These are phyloP conservation scores for Trachops cirrhosus DNA, from an alignment of 2,797 vertebrate species.

Conservation along the genomic window DNA sequence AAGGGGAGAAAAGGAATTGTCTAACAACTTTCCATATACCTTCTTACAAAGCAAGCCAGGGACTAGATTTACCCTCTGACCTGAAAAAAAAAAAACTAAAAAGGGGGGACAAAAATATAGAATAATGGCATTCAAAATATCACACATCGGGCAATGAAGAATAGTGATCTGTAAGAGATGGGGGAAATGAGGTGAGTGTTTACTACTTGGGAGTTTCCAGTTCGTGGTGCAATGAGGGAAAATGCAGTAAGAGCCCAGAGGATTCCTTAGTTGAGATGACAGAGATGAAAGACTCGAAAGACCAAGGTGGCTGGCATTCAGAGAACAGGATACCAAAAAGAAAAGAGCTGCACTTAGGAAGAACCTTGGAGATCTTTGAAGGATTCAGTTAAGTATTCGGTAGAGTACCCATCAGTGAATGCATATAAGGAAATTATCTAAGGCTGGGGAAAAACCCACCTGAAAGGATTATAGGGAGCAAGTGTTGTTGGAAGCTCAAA, in stretches of 20 bases:
- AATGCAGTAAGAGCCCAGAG: background rate
- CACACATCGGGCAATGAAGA: background rate
- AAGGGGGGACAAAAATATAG: background rate
- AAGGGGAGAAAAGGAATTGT: background rate
- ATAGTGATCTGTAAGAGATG: background rate
- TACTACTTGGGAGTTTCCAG: background rate
- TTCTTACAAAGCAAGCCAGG: background rate
- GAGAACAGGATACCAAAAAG: background rate
- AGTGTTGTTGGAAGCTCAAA: background rate
- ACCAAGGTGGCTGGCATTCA: background rate
- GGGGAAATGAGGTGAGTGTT: background rate
- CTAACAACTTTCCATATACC: background rate
- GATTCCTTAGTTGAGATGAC: conserved; percentile 8
- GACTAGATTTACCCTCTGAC: background rate
- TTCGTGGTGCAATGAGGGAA: background rate
- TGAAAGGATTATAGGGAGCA: background rate
- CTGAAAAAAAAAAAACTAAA: conserved; percentile 9
- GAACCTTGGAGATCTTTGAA: background rate
- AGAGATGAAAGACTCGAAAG: background rate
- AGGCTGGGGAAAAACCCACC: background rate
- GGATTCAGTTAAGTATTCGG: background rate
- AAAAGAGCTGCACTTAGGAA: background rate
- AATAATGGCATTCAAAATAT: conserved; percentile 1
- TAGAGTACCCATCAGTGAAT: conserved; percentile 22
- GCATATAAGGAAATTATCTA: background rate